Evolutionary conservation across 1,140 invertebrate genomes (phyloP), one percentile per base, ranked within the genome.

Genomic region (Neuroterus valhalla): DNA sequence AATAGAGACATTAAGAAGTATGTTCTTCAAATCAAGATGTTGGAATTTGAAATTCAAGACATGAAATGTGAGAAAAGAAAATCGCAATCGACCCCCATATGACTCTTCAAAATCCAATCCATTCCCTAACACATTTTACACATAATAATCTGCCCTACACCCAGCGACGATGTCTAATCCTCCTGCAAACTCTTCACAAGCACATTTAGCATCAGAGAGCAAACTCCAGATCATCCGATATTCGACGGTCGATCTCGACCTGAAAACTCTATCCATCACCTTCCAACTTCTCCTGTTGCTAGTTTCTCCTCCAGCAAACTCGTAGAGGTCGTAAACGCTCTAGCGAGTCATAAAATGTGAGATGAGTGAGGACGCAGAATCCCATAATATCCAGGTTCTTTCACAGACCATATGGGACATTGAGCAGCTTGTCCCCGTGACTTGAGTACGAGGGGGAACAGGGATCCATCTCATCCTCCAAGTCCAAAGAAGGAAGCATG

Each of bases 401-500:
- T 10, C 2, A 3, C 3, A 11, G 8, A 21, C 8, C 17, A 21
- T 21, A 52, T 52, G 21, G 8, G 26, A 43, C 68, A 43, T 11
- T 48, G 19, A 48, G 70, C 12, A 23, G 45, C 17, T 50, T 31
- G 45, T 45, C 12, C 19, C 44, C 26, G 12, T n/a, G 43, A 45
- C 6, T 2, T 12, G 15, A 44, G n/a, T 19, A 19, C 21, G 17
- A 66, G 52, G 46, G 68, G 66, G 38, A 23, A 21, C 62, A 66
- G 21, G 31, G 67, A 76, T 76, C 48, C 71, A 68, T 38, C 72
- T 67, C 26, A n/a, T n/a, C n/a, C n/a, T n/a, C n/a, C n/a, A n/a
- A n/a, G n/a, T 71, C 19, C n/a, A 45, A 70, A 70, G 74, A 76
- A 76, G 66, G 50, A 66, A 68, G 44, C 66, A 45, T 70, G 67